Percentiles rank a stretch among this genome's conserved stretches.
Evolutionary conservation across 2,888 invertebrate species (phyloP).

Genomic region (Ormyrus pomaceus): DNA sequence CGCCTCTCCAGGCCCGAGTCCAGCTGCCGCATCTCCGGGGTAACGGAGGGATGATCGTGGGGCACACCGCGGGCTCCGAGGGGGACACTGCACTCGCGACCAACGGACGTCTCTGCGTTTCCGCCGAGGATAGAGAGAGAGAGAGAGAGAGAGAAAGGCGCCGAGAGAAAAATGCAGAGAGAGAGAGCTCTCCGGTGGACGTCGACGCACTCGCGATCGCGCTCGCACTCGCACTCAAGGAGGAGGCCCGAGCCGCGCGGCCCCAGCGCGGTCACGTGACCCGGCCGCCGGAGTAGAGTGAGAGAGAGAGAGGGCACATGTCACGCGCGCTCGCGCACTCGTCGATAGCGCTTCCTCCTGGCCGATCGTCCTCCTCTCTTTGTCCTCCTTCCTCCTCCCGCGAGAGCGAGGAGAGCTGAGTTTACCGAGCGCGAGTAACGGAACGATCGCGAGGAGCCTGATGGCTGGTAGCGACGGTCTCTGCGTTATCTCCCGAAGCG

Average conservation of each 20-base stretch:
- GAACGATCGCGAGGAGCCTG: neutral
- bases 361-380: neutral
- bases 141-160: no score
- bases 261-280: neutral
- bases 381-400: neutral
- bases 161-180: no score
- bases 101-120: neutral
- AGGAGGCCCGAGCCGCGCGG: neutral
- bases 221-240: slow-evolving; percentile 6
- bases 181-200: no score
- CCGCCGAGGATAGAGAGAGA: no score
- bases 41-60: slow-evolving; percentile 28
- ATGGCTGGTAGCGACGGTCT: neutral
- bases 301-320: no score
- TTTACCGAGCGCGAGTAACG: slow-evolving; percentile 35
- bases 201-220: slow-evolving; percentile 48
- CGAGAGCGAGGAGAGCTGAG: neutral
- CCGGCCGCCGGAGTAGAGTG: neutral
- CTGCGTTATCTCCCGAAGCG: slow-evolving; percentile 6
- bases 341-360: neutral
- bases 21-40: slow-evolving; percentile 44
- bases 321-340: neutral
- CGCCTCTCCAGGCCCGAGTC: slow-evolving; percentile 39
- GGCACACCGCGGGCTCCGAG: slow-evolving; percentile 16
- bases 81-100: neutral